Percentiles rank a stretch among this genome's conserved stretches.
Conservation (phyloP, 2,888 invertebrate genomes). For the Macaria liturata region DNA sequence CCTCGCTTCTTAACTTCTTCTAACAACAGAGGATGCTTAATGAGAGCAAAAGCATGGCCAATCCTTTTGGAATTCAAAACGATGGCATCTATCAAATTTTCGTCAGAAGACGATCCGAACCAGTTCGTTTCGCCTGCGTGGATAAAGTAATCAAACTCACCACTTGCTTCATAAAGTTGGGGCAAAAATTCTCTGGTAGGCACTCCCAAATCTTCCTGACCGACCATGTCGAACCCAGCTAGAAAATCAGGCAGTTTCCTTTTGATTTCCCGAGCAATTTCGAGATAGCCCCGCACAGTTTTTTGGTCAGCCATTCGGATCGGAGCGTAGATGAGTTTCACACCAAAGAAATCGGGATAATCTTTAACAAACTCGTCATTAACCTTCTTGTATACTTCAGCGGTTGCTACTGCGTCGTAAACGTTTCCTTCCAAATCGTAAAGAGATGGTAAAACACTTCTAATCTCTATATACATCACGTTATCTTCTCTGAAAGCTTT, state of each 20-base stretch:
- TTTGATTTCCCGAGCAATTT: conserved; percentile 69
- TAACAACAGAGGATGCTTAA: conserved; percentile 88
- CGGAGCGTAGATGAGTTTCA: conserved; percentile 88
- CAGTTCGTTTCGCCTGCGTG: conserved; percentile 93
- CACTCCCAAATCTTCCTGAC: conserved; percentile 89
- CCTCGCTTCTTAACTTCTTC: conserved; percentile 81
- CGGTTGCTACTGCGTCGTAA: conserved; percentile 80
- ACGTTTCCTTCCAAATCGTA: conserved; percentile 86
- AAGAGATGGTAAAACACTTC: conserved; percentile 84
- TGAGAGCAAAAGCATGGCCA: conserved; percentile 89
- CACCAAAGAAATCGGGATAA: conserved; percentile 87
- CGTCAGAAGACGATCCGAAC: conserved; percentile 86
- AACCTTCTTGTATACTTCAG: conserved; percentile 79
- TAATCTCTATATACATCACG: conserved; percentile 87
- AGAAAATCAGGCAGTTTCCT: conserved; percentile 85
- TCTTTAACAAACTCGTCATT: conserved; percentile 81
- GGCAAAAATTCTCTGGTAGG: conserved; percentile 84
- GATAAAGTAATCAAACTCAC: conserved; percentile 86
- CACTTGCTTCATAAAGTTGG: conserved; percentile 72
- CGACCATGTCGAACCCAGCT: conserved; percentile 92
- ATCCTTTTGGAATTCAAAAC: conserved; percentile 88
- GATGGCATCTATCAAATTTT: conserved; percentile 90
- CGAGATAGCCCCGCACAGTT: conserved; percentile 74
- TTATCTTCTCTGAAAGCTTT: conserved; percentile 86
- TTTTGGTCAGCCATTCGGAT: conserved; percentile 66